Evolutionary conservation across 2,797 vertebrate genomes (phyloP).

Genomic region (Rhynchonycteris naso): DNA sequence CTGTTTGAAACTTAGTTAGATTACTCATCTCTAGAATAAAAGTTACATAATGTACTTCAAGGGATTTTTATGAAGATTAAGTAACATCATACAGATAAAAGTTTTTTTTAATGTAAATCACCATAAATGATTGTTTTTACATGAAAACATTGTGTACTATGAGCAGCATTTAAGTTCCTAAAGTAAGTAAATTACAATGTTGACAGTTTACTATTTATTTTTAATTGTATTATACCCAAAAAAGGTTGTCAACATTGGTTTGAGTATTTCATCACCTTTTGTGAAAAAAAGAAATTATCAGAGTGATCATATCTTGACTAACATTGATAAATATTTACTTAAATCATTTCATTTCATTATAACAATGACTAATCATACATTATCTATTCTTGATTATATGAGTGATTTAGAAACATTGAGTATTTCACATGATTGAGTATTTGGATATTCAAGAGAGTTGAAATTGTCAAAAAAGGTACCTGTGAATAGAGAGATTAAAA

Average conservation of each 20-base stretch:
- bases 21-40: neutral
- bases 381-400: slow-evolving; percentile 52
- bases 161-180: slow-evolving; percentile 17
- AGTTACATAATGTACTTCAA: neutral
- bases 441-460: slow-evolving; percentile 43
- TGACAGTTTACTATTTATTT: slow-evolving; percentile 49
- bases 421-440: slow-evolving; percentile 49
- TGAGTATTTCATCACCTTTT: slow-evolving; percentile 60
- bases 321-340: slow-evolving; percentile 72
- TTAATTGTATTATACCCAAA: slow-evolving; percentile 48
- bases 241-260: neutral
- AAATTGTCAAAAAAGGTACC: slow-evolving; percentile 48
- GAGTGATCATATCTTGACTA: slow-evolving; percentile 22
- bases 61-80: neutral
- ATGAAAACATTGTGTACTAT: neutral
- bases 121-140: neutral
- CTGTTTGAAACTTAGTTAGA: neutral
- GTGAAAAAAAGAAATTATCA: slow-evolving; percentile 46
- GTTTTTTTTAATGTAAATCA: neutral
- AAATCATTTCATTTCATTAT: neutral
- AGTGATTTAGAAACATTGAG: slow-evolving; percentile 52
- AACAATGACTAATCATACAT: slow-evolving; percentile 73
- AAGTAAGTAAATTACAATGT: slow-evolving; percentile 27
- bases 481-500: slow-evolving; percentile 55
- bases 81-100: neutral